phyloP scores from a whole-genome alignment of 2,888 invertebrate genomes.

The Girardia tigrina region DNA sequence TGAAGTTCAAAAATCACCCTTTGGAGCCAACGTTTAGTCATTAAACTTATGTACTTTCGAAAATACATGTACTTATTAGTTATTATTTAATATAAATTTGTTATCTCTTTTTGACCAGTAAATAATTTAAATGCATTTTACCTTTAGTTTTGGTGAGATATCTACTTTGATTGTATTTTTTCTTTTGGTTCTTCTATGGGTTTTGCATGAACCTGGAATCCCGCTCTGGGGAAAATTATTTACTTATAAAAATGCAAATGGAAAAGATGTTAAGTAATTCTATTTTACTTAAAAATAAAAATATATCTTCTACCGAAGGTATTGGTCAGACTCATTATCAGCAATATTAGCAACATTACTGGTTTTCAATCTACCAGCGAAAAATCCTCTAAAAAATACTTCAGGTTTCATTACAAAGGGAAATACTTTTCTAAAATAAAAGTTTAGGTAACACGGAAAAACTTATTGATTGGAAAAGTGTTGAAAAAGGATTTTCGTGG shows the following conservation, averaged over 20 bases:
- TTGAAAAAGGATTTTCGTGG: conserved; percentile 76
- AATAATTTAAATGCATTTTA: too few species aligned
- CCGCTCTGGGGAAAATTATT: conserved; percentile 41
- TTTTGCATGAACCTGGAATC: conserved; percentile 41
- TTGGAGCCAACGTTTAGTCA: too few species aligned
- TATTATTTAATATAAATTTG: too few species aligned
- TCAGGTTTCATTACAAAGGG: too few species aligned
- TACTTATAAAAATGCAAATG: conserved; percentile 12
- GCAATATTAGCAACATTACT: conserved; percentile 68
- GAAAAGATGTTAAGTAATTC: neutral
- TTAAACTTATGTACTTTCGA: too few species aligned
- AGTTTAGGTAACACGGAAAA: neutral
- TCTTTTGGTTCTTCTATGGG: conserved; percentile 42
- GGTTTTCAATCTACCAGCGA: conserved; percentile 68
- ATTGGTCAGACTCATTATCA: conserved; percentile 48
- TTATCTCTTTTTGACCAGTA: too few species aligned
- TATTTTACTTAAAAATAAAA: neutral
- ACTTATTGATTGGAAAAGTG: conserved; percentile 59
- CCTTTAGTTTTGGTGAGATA: neutral
- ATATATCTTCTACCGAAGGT: too few species aligned
- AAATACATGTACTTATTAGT: too few species aligned
- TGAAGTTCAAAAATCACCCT: too few species aligned
- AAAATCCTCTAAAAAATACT: conserved; percentile 53
- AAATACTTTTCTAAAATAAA: neutral
- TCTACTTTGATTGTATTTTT: conserved; percentile 40